A percentile compares a stretch with the other conserved stretches of the same genome.
phyloP scores from a whole-genome alignment of 2,888 invertebrate species.

The Phlogophora meticulosa region DNA sequence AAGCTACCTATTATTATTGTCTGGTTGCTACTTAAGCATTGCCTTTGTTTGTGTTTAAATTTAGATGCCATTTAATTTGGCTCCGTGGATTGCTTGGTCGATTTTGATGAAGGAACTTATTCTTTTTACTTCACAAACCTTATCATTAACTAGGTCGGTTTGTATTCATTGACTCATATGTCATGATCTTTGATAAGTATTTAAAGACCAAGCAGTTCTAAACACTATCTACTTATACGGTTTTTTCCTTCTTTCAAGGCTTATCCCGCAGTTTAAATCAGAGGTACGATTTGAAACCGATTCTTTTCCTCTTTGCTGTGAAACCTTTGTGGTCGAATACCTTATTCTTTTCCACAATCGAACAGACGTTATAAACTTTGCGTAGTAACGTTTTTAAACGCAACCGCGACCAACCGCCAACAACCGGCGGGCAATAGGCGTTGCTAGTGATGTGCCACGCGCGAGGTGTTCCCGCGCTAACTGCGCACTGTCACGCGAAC shows the following conservation, averaged over 20 bases:
- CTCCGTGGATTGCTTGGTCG: background rate
- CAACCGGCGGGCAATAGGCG: conserved; percentile 83
- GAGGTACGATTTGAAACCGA: background rate
- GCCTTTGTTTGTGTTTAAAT: conserved; percentile 34
- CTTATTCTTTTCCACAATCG: conserved; percentile 19
- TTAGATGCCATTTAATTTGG: conserved; percentile 28
- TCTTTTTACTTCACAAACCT: background rate
- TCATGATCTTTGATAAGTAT: background rate
- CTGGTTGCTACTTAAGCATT: conserved; percentile 35
- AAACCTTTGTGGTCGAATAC: background rate
- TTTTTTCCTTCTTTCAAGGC: background rate
- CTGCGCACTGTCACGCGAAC: conserved; percentile 86
- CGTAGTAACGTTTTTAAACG: conserved; percentile 66
- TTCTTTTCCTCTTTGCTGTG: background rate
- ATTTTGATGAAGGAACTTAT: background rate
- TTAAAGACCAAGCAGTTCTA: background rate
- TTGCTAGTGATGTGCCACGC: conserved; percentile 87
- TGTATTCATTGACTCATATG: background rate
- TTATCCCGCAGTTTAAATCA: no score
- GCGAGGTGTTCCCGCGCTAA: conserved; percentile 88
- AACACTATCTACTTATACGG: background rate
- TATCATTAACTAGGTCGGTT: background rate
- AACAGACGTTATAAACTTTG: conserved; percentile 60
- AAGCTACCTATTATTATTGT: conserved; percentile 28
- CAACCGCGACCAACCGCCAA: conserved; percentile 73